Base-by-base conservation (phyloP, 2,888 invertebrate genomes). In the Yponomeuta evonymella region DNA sequence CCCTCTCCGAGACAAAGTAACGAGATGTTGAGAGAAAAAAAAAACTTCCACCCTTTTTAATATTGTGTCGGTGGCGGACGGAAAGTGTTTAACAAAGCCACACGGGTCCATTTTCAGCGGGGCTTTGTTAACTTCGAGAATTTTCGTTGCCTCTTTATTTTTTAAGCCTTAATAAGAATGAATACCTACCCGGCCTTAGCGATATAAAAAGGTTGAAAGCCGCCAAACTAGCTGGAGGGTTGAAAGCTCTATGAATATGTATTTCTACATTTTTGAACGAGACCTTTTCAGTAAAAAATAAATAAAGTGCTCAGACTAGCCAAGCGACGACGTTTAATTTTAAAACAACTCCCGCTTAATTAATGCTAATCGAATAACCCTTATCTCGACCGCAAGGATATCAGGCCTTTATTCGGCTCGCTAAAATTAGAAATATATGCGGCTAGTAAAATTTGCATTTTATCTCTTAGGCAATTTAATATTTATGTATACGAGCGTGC, bases 391-490 rank as follows among this genome's bases (percentile, higher is more conserved):
- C 5, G 30, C n/a, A 65, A 15, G 51, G 33, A 68, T 85, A 84
- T 86, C 86, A 82, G 76, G 74, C 79, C 79, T 79, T 85, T 84
- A 87, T 85, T 86, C 81, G 82, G 79, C 80, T 80, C 75, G 63
- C 70, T 72, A 75, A 77, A 75, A 84, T 58, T 58, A 58, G 86
- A 88, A 86, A 87, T 86, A 84, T 84, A 79, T 79, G 86, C 84
- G 84, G 83, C 82, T 81, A 70, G 80, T 75, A 72, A 79, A 82
- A 90, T 90, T 90, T 88, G 84, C 90, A 90, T 91, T 90, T 90
- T 90, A 90, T 90, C 90, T 90, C 81, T 83, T 80, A 83, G 78
- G 78, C 81, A 78, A 87, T 89, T 88, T 87, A 88, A 85, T 90
- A 91, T 91, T 88, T 90, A 90, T 89, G 83, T 85, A 83, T 84